Base-by-base conservation (phyloP, 2,113 vertebrate species). In the Menidia beryllina region DNA sequence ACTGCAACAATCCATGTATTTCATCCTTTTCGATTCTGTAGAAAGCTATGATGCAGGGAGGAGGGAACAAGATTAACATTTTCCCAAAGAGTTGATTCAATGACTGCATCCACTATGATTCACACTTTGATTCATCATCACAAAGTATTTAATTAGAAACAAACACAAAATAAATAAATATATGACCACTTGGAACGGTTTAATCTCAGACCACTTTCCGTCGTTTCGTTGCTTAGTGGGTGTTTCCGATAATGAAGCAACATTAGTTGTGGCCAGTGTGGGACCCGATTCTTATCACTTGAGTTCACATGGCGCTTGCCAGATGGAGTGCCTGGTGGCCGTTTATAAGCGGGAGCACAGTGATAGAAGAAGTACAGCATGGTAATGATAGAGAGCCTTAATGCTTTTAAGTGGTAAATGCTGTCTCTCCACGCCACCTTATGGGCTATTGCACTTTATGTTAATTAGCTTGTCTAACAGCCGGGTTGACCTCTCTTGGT, bases 401-500 rank as follows among this genome's bases (percentile, higher is more conserved):
- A 90, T 86, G 85, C 82, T 79, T 84, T 72, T 49, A 84, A 88
- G 82, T 77, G 63, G 54, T 61, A 88, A 83, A 78, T 75, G 60
- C 64, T 47, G 69, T 86, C 68, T 85, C 53, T 59, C 63, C 49
- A 49, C 76, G 74, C 56, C 68, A 72, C 69, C 81, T 83, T 67
- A 79, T 70, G 74, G 72, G 61, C 81, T 72, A 77, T 89, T 86
- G 83, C 74, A 74, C 41, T 77, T 83, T 82, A 88, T 86, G 81
- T 85, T 89, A 89, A 91, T 91, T 81, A 73, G 53, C 72, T 79
- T 81, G 79, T 85, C 88, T 72, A 90, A 83, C 81, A 81, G 71
- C 69, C 60, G 12, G 7, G 49, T 61, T 88, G 88, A 91, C 88
- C 87, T 84, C 72, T 75, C 71, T 83, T 64, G 39, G 15, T 69